Conservation (phyloP, 2,113 vertebrate genomes). For the Budorcas taxicolor region DNA sequence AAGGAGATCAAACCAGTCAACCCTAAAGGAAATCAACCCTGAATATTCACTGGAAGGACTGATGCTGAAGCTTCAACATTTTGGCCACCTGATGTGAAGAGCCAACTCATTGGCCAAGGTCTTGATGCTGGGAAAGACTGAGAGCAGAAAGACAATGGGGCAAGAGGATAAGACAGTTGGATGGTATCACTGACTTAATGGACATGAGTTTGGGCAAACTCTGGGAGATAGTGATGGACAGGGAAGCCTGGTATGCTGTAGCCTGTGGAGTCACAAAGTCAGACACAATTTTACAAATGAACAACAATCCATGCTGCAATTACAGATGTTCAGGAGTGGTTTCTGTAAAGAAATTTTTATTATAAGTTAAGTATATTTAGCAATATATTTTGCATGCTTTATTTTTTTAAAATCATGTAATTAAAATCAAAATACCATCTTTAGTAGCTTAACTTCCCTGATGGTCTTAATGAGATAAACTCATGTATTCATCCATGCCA, state of each 20-base stretch:
- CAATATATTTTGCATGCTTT: neutral
- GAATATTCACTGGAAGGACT: neutral
- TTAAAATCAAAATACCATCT: neutral
- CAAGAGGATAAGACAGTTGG: neutral
- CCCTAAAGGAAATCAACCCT: neutral
- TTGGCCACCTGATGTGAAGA: neutral
- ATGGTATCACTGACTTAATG: neutral
- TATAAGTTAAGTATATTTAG: neutral
- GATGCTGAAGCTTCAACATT: neutral
- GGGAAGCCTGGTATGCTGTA: neutral
- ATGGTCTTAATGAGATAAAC: constrained; percentile 14
- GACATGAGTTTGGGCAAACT: neutral
- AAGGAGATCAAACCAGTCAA: neutral
- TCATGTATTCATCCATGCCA: neutral
- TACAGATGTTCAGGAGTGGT: neutral
- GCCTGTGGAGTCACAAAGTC: neutral
- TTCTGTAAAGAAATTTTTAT: neutral
- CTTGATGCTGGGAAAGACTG: neutral
- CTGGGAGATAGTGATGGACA: neutral
- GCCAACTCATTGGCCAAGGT: neutral
- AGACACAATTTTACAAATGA: neutral
- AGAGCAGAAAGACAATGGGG: neutral
- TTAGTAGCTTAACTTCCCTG: neutral
- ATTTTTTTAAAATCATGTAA: too few relatives aligned
- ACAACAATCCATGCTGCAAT: neutral